phyloP scores from a whole-genome alignment of 1,140 invertebrate species.

The Eriocheir sinensis region DNA sequence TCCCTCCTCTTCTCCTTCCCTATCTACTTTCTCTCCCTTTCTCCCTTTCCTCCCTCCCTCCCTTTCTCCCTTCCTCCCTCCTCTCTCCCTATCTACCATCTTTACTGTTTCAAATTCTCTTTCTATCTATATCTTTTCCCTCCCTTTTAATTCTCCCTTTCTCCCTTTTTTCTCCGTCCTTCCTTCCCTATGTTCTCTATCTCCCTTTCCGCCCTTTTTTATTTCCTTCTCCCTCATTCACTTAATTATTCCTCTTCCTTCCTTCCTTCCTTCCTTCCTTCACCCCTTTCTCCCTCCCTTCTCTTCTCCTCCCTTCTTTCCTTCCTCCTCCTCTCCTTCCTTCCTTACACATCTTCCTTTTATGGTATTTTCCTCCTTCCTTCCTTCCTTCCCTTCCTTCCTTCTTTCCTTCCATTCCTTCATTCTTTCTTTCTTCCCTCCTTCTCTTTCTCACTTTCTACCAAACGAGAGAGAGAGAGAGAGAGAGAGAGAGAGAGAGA shows the following conservation, averaged over 20 bases:
- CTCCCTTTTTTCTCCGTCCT: background rate
- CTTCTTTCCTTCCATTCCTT: too few species aligned
- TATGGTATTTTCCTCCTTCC: background rate
- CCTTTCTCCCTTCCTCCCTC: slow-evolving; percentile 26
- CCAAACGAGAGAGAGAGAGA: slow-evolving; percentile 43
- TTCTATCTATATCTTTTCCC: background rate
- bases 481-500: slow-evolving; percentile 32
- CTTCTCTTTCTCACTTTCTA: slow-evolving; percentile 25
- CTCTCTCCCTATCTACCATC: background rate
- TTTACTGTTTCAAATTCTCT: background rate
- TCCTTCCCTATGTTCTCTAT: background rate
- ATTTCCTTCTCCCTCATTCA: background rate
- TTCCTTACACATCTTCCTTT: background rate
- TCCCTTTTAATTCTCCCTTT: too few species aligned
- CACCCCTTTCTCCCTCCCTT: background rate
- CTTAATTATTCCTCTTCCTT: background rate
- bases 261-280: too few species aligned
- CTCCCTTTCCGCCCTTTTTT: background rate
- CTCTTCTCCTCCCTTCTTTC: background rate
- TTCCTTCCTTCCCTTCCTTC: too few species aligned
- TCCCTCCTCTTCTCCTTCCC: background rate
- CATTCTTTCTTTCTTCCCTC: background rate
- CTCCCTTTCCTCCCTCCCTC: slow-evolving; percentile 9
- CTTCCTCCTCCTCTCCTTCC: background rate
- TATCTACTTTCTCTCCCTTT: background rate